phyloP scores from a whole-genome alignment of 2,797 vertebrate genomes.

The Amazona ochrocephala region DNA sequence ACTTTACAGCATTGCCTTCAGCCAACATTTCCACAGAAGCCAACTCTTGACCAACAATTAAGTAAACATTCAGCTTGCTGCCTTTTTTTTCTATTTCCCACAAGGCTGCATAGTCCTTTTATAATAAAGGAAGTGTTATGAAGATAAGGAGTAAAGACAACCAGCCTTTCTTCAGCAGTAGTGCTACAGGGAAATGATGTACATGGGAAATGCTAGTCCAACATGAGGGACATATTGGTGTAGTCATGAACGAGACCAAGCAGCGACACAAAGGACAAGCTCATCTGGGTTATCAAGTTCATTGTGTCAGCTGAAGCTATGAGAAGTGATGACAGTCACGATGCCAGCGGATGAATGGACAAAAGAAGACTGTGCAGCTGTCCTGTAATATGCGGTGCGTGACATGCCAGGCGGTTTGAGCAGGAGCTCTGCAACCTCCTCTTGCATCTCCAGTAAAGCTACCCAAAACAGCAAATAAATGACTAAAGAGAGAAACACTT shows the following conservation, averaged over 20 bases:
- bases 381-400: conserved; percentile 9
- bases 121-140: conserved; percentile 9
- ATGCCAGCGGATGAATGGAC: background rate
- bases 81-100: background rate
- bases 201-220: background rate
- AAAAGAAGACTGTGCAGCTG: conserved; percentile 58
- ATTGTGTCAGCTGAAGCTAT: conserved; percentile 10
- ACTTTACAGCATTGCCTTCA: background rate
- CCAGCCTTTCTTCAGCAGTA: background rate
- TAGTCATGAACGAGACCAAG: background rate
- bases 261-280: background rate
- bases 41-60: conserved; percentile 37
- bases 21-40: background rate
- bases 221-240: background rate
- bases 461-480: conserved; percentile 25
- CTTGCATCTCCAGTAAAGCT: conserved; percentile 12
- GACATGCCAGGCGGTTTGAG: conserved; percentile 21
- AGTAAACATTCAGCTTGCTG: conserved; percentile 41
- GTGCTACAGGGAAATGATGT: fast-evolving
- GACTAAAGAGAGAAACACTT: background rate
- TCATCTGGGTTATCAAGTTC: background rate
- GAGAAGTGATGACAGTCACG: conserved; percentile 37
- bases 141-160: conserved; percentile 16
- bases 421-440: background rate
- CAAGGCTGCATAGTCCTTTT: background rate